A percentile compares a stretch with the other conserved stretches of the same genome.
phyloP scores from a whole-genome alignment of 1,140 invertebrate species.

The Aphaenogaster rudis region DNA sequence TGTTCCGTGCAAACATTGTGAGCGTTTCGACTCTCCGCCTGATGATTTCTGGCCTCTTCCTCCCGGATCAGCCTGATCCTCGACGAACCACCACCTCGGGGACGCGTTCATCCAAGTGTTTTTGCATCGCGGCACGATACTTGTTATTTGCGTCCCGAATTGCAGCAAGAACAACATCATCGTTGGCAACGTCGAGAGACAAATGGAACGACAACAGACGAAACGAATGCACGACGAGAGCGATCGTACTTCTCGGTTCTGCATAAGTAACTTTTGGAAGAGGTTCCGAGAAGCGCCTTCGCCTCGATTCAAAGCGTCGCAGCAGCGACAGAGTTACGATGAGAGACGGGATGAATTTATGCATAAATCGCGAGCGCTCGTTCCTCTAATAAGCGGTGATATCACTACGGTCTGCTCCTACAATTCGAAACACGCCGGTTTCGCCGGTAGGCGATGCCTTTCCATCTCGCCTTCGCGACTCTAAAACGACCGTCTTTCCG shows the following conservation, averaged over 20 bases:
- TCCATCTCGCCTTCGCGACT: neutral
- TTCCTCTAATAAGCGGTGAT: neutral
- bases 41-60: conserved; percentile 48
- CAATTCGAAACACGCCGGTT: conserved; percentile 18
- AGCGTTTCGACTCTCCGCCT: conserved; percentile 49
- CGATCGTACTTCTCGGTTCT: neutral
- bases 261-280: neutral
- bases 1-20: conserved; percentile 51
- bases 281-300: neutral
- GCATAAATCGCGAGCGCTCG: neutral
- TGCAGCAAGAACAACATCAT: conserved; percentile 17
- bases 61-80: conserved; percentile 32
- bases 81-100: neutral
- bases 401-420: neutral
- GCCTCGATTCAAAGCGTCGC: neutral
- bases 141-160: conserved; percentile 27
- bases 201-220: neutral
- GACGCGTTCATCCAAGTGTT: conserved; percentile 25
- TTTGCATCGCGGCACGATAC: conserved; percentile 38
- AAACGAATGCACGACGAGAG: neutral
- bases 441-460: neutral
- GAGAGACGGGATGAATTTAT: conserved; percentile 12
- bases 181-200: conserved; percentile 13
- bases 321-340: neutral
- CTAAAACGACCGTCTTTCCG: conserved; percentile 12